These are phyloP conservation scores for Lutjanus erythropterus DNA, from an alignment of 2,113 vertebrate species.

Conservation along the genomic window DNA sequence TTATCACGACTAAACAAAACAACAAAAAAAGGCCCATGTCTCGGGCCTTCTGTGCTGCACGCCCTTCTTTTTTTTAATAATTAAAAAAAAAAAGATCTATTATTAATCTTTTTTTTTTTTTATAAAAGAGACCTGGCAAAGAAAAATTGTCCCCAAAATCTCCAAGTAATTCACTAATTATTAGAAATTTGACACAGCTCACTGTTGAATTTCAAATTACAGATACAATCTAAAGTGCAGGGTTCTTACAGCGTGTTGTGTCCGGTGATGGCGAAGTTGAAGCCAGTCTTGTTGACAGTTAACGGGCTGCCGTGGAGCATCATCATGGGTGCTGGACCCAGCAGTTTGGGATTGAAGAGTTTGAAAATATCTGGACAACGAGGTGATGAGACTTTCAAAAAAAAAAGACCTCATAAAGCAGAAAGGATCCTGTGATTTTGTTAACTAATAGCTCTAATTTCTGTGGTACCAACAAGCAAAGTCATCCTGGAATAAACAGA, in stretches of 20 bases:
- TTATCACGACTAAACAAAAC: too few relatives aligned
- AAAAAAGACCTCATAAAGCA: neutral
- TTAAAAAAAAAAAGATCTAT: too few relatives aligned
- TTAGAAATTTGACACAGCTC: neutral
- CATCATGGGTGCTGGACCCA: constrained; percentile 62
- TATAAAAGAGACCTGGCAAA: too few relatives aligned
- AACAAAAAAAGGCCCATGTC: too few relatives aligned
- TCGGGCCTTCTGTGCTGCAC: too few relatives aligned
- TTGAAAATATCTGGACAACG: constrained; percentile 75
- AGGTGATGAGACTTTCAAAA: neutral
- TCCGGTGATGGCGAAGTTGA: constrained; percentile 82
- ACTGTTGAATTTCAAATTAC: too few relatives aligned
- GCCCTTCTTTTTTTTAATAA: too few relatives aligned
- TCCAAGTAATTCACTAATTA: neutral
- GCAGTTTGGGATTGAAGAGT: constrained; percentile 76
- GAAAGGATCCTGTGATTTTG: neutral
- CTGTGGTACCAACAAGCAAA: neutral
- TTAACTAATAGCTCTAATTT: neutral
- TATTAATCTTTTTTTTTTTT: too few relatives aligned
- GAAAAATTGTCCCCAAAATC: too few relatives aligned
- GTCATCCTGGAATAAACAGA: neutral
- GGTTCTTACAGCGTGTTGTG: constrained; percentile 79
- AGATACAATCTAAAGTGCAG: too few relatives aligned
- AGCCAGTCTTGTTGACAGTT: constrained; percentile 68
- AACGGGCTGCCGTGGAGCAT: constrained; percentile 49